A percentile compares a stretch with the other conserved stretches of the same genome.
Evolutionary conservation across 2,888 invertebrate genomes (phyloP).

Genomic region (Mimas tiliae): DNA sequence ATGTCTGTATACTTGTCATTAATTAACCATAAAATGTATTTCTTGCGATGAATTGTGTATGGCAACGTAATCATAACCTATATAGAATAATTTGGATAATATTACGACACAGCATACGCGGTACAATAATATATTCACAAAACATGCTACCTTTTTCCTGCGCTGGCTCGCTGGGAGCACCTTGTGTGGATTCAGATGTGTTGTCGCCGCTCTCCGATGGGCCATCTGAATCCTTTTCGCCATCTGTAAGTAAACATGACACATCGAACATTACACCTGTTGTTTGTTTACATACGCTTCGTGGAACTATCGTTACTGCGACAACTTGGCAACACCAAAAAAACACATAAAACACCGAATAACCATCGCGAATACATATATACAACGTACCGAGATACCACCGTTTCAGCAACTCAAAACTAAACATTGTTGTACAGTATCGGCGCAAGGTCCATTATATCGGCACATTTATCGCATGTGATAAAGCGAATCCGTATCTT

Average conservation of each 20-base stretch:
- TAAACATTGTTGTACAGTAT: constrained; percentile 70
- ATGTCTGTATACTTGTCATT: not conserved
- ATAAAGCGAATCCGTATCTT: constrained; percentile 67
- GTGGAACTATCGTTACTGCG: constrained; percentile 31
- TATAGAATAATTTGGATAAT: not conserved
- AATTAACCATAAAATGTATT: not conserved
- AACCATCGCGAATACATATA: constrained; percentile 33
- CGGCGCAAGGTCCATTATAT: constrained; percentile 64
- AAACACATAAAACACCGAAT: constrained; percentile 32
- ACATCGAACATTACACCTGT: constrained; percentile 47
- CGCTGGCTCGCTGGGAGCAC: constrained; percentile 73
- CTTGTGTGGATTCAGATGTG: constrained; percentile 79
- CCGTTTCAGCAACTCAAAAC: constrained; percentile 78
- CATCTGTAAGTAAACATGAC: constrained; percentile 68
- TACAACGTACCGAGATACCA: constrained; percentile 76
- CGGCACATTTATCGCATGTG: constrained; percentile 63
- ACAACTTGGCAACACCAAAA: constrained; percentile 31
- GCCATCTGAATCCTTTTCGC: constrained; percentile 81
- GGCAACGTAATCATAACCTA: not conserved
- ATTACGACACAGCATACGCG: not conserved
- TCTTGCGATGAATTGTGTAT: not conserved
- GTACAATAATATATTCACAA: not conserved
- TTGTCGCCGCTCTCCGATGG: constrained; percentile 83
- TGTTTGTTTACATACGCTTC: constrained; percentile 48
- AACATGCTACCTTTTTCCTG: constrained; percentile 76